Evolutionary conservation across 2,888 invertebrate genomes (phyloP), one percentile per base, ranked within the genome.

Genomic region (Dryobota labecula): DNA sequence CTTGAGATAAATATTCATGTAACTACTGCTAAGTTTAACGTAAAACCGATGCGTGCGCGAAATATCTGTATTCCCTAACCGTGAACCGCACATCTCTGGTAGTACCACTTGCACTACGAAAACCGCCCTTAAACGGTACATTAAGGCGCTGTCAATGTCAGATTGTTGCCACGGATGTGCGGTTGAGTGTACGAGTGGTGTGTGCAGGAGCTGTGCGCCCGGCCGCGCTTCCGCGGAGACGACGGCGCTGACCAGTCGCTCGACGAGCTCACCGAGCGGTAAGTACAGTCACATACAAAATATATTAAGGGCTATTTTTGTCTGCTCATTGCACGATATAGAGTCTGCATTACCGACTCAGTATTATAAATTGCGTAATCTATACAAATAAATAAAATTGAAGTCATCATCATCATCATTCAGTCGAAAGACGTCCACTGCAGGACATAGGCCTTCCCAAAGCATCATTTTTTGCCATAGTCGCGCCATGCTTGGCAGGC

Each of bases 161-260:
- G n/a, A n/a, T n/a, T n/a, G 18, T 18, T 51, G 51, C 36, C 9
- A 18, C 36, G 33, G 15, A 13, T n/a, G n/a, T n/a, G 36, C 18
- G 36, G 24, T 18, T 38, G 58, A 41, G 7, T 13, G 41, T 27
- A 20, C 58, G 15, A 13, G 47, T 8, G 43, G 8, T 58, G 51
- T 5, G 45, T 38, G 30, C 93, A 97, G 97, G 97, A 97, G 94
- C 96, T 97, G 92, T 97, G 97, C 90, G 96, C 96, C 86, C 94
- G 97, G 71, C 97, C 97, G 36, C 94, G 96, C 84, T 97, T 97
- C 87, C 90, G 91, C 70, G 90, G 91, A 47, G 89, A 92, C 85
- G 85, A 83, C 76, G 80, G 77, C 76, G 76, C 58, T 57, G 80
- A 68, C 51, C 79, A 76, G 63, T 8, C 27, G 61, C 47, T 61